Conservation (phyloP, 1,140 invertebrate genomes). For the Drosophila ananassae region DNA sequence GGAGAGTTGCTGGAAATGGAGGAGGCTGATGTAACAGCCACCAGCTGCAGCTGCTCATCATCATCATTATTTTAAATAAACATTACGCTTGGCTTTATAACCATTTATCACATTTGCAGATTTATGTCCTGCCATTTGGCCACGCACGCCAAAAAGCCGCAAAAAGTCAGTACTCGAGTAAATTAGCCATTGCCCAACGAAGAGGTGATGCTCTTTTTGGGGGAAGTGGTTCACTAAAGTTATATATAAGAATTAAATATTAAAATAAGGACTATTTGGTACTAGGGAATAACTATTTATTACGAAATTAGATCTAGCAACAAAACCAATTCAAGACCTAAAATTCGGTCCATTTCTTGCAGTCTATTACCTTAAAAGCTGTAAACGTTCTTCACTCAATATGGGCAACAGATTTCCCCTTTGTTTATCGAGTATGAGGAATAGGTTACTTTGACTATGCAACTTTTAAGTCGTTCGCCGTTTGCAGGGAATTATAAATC, state of each 20-base stretch:
- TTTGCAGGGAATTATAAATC: constrained; percentile 39
- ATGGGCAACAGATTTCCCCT: not conserved
- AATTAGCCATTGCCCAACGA: constrained; percentile 24
- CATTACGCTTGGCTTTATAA: constrained; percentile 74
- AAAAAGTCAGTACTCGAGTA: constrained; percentile 24
- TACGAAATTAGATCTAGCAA: too few species aligned
- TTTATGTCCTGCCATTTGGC: constrained; percentile 65
- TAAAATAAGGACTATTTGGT: not conserved
- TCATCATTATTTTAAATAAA: constrained; percentile 82
- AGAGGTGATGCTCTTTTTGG: constrained; percentile 24
- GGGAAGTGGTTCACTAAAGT: not conserved
- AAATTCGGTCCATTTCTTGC: too few species aligned
- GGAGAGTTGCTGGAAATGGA: not conserved
- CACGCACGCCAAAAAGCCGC: constrained; percentile 20
- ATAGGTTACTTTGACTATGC: not conserved
- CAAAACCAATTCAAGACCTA: too few species aligned
- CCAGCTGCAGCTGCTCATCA: constrained; percentile 56
- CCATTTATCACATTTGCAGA: constrained; percentile 79
- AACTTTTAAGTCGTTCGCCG: not conserved
- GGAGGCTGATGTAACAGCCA: constrained; percentile 1
- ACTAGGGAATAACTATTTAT: not conserved
- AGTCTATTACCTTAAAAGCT: not conserved
- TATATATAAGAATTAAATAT: not conserved
- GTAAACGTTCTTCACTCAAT: not conserved
- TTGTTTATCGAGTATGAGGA: not conserved